These are phyloP conservation scores for Toxotes chatareus DNA, from an alignment of 2,113 vertebrate genomes.

Conservation along the genomic window DNA sequence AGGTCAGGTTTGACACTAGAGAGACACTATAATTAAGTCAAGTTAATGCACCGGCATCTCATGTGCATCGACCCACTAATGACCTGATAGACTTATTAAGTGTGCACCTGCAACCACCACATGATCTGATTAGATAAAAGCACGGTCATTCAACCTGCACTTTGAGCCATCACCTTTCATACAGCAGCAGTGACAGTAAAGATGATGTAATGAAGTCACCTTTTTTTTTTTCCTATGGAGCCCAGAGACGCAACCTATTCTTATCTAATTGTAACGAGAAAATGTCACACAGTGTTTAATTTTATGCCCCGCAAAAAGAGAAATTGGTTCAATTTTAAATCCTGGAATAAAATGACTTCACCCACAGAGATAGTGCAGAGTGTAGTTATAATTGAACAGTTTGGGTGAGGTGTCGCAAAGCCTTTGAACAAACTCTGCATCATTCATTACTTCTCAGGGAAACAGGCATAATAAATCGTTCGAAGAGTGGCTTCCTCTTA, in stretches of 20 bases:
- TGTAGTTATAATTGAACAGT: conserved; percentile 26
- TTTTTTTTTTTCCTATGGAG: too few relatives aligned
- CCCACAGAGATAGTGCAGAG: conserved; percentile 12
- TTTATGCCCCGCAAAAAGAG: conserved; percentile 1
- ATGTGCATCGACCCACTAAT: conserved; percentile 65
- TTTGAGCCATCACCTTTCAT: not conserved
- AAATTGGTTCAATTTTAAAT: conserved; percentile 44
- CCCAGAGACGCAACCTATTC: not conserved
- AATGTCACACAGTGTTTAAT: conserved; percentile 1
- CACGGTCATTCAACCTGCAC: conserved; percentile 15
- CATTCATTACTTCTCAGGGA: conserved; percentile 29
- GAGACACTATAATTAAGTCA: conserved; percentile 62
- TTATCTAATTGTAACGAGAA: conserved; percentile 9
- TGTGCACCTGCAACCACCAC: conserved; percentile 43
- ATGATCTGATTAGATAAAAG: conserved; percentile 41
- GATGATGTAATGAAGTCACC: conserved; percentile 11
- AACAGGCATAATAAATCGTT: conserved; percentile 34
- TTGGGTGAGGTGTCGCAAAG: not conserved
- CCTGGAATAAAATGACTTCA: conserved; percentile 28
- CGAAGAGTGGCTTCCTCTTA: not conserved
- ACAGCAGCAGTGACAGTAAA: not conserved
- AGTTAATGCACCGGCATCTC: conserved; percentile 61
- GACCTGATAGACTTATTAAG: conserved; percentile 65
- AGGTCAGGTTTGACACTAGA: conserved; percentile 7
- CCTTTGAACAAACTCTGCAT: conserved; percentile 37